Evolutionary conservation across 1,140 invertebrate species (phyloP).

Genomic region (Cyclina sinensis): DNA sequence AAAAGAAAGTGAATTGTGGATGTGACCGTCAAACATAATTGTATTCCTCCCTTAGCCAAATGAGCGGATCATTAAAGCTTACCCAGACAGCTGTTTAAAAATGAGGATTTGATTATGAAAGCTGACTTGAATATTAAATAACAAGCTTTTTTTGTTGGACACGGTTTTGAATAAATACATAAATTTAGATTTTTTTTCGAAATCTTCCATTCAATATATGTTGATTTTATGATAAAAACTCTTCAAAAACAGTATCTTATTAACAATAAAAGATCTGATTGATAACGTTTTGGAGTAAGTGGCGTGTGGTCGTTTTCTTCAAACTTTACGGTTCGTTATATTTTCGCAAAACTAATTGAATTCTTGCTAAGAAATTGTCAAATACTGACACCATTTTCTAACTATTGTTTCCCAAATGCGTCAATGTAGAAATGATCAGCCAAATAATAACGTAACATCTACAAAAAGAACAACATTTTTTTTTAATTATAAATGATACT

Average conservation of each 20-base stretch:
- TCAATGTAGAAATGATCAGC: too few species aligned
- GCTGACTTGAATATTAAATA: conserved; percentile 18
- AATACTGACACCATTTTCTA: too few species aligned
- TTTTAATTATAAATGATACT: too few species aligned
- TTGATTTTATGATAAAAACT: not conserved
- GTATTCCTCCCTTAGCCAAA: conserved; percentile 51
- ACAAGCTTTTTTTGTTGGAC: not conserved
- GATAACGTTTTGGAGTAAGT: too few species aligned
- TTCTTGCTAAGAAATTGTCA: too few species aligned
- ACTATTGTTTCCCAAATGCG: too few species aligned
- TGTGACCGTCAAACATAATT: conserved; percentile 11
- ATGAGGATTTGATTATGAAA: conserved; percentile 62
- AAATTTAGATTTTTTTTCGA: not conserved
- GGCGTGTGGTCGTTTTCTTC: too few species aligned
- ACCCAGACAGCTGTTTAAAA: conserved; percentile 50
- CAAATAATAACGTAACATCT: too few species aligned
- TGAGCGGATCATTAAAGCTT: conserved; percentile 47
- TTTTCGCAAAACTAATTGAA: too few species aligned
- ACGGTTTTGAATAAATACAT: conserved; percentile 44
- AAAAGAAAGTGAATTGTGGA: conserved; percentile 53
- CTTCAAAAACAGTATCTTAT: not conserved
- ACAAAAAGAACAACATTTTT: too few species aligned
- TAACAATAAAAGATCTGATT: not conserved
- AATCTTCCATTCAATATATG: not conserved
- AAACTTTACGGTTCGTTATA: too few species aligned